Evolutionary conservation across 1,140 invertebrate species (phyloP).

Genomic region (Lordiphosa mommai): DNA sequence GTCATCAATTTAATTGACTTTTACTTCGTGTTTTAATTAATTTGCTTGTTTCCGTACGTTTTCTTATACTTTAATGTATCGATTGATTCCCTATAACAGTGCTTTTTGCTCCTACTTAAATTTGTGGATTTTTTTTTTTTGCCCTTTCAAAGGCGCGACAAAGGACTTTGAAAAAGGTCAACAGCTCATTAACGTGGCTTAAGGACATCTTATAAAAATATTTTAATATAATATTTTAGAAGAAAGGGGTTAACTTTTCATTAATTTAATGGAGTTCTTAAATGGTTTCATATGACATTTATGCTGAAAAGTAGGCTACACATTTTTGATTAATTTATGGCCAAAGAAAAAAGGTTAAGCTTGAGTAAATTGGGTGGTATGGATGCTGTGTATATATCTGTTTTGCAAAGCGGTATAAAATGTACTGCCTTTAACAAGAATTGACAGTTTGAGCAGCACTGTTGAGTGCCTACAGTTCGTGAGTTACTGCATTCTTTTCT

Average conservation of each 20-base stretch:
- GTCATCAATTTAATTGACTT: slow-evolving; percentile 69
- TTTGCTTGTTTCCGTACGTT: slow-evolving; percentile 21
- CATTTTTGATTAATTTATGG: slow-evolving; percentile 3
- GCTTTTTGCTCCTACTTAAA: no score
- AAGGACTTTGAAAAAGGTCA: slow-evolving; percentile 36
- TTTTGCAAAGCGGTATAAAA: no score
- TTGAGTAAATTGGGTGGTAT: no score
- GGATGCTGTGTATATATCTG: no score
- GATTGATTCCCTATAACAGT: no score
- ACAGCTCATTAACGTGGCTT: slow-evolving; percentile 32
- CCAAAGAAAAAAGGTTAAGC: neutral
- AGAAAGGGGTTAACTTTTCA: slow-evolving; percentile 33
- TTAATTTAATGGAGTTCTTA: slow-evolving; percentile 25
- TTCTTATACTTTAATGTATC: neutral
- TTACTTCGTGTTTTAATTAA: slow-evolving; percentile 33
- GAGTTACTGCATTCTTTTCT: no score
- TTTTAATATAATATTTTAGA: neutral
- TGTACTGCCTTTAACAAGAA: no score
- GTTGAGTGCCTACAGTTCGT: no score
- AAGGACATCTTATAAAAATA: slow-evolving; percentile 11
- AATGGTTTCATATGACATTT: slow-evolving; percentile 22
- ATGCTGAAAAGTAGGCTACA: slow-evolving; percentile 6
- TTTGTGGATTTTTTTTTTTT: slow-evolving; percentile 51
- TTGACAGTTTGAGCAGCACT: no score
- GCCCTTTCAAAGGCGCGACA: neutral